phyloP scores from a whole-genome alignment of 1,140 invertebrate genomes.

The Portunus trituberculatus region DNA sequence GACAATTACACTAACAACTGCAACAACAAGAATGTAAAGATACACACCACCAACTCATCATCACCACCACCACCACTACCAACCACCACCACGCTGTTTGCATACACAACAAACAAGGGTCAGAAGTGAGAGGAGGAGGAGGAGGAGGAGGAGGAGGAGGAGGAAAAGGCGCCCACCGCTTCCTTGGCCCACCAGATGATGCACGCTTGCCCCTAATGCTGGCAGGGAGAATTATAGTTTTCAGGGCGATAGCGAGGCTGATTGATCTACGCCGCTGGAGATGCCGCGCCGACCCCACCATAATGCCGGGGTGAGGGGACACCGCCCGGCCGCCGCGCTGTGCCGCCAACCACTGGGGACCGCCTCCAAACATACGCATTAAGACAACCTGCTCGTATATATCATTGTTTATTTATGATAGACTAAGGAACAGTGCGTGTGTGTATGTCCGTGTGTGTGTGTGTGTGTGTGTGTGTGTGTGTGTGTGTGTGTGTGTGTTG shows the following conservation, averaged over 20 bases:
- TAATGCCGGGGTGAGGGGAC: neutral
- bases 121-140: neutral
- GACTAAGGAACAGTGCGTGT: neutral
- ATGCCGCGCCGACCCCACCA: neutral
- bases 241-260: neutral
- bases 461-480: conserved; percentile 2
- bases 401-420: conserved; percentile 24
- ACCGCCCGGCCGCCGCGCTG: neutral
- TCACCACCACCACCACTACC: neutral
- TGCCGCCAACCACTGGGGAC: conserved; percentile 16
- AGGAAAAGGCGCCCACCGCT: too few species aligned
- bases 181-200: neutral
- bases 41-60: neutral
- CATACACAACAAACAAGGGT: neutral
- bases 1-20: neutral
- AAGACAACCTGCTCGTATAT: neutral
- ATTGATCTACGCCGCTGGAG: conserved; percentile 10
- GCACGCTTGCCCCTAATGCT: neutral
- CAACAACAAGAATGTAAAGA: too few species aligned
- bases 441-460: neutral
- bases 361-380: neutral
- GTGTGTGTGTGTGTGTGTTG: neutral
- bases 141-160: neutral
- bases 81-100: too few species aligned
- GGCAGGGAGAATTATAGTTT: conserved; percentile 13